phyloP scores from a whole-genome alignment of 1,140 invertebrate species.

The Venustaconcha ellipsiformis region DNA sequence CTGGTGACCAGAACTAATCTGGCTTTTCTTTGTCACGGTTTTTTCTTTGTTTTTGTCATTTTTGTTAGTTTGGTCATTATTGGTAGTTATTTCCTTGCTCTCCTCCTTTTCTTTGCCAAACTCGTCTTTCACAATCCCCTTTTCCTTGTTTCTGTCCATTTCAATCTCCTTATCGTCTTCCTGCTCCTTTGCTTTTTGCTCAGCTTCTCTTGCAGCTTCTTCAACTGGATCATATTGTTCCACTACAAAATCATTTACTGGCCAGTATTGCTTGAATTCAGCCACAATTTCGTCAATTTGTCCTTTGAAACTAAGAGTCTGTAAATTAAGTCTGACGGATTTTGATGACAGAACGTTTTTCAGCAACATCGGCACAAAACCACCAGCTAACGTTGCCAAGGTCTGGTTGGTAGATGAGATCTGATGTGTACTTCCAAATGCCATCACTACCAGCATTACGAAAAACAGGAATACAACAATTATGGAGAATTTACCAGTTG shows the following conservation, averaged over 20 bases:
- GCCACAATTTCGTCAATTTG: conserved; percentile 66
- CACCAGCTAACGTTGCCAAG: conserved; percentile 64
- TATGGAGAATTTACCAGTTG: conserved; percentile 64
- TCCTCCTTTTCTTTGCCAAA: conserved; percentile 26
- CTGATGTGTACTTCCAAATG: conserved; percentile 63
- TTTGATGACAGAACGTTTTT: conserved; percentile 62
- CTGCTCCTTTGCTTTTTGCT: conserved; percentile 34
- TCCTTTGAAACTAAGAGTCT: conserved; percentile 65
- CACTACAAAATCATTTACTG: conserved; percentile 53
- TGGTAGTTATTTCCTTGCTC: conserved; percentile 14
- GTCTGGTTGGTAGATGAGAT: conserved; percentile 67
- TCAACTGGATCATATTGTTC: conserved; percentile 41
- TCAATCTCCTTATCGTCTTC: conserved; percentile 22
- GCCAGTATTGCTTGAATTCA: conserved; percentile 66
- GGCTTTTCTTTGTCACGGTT: conserved; percentile 21
- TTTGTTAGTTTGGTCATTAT: background rate
- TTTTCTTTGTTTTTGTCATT: conserved; percentile 16
- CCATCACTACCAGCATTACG: conserved; percentile 67
- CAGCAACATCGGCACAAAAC: conserved; percentile 65
- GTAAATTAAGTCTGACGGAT: conserved; percentile 57
- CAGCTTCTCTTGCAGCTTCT: conserved; percentile 37
- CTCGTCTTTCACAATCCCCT: conserved; percentile 2
- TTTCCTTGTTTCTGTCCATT: conserved; percentile 6
- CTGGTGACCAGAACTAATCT: background rate
- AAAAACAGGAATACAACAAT: conserved; percentile 65